A percentile compares a stretch with the other conserved stretches of the same genome.
Evolutionary conservation across 2,797 vertebrate genomes (phyloP).

Genomic region (Typhlichthys subterraneus): DNA sequence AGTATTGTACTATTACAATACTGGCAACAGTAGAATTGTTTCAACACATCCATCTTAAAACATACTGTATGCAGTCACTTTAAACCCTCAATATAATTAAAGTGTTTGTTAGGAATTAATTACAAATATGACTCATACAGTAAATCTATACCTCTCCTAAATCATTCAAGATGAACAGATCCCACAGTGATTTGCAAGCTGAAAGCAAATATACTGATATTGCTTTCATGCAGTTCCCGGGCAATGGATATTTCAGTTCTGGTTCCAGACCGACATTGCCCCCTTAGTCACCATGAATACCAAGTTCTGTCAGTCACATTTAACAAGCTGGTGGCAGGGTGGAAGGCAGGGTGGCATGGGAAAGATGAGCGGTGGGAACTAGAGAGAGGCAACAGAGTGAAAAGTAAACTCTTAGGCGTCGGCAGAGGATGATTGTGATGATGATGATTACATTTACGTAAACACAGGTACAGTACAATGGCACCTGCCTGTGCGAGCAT

Average conservation of each 20-base stretch:
- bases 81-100: too few relatives aligned
- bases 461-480: slow-evolving; percentile 10
- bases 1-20: too few relatives aligned
- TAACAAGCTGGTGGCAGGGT: slow-evolving; percentile 54
- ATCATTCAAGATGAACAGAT: slow-evolving; percentile 32
- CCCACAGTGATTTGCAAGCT: background rate
- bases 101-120: too few relatives aligned
- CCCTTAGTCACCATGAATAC: slow-evolving; percentile 51
- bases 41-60: too few relatives aligned
- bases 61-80: too few relatives aligned
- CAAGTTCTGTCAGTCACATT: slow-evolving; percentile 61
- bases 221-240: slow-evolving; percentile 29
- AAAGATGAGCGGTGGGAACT: slow-evolving; percentile 2
- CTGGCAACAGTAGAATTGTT: too few relatives aligned
- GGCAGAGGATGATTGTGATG: slow-evolving; percentile 10
- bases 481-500: too few relatives aligned
- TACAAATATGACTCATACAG: too few relatives aligned
- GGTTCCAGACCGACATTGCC: slow-evolving; percentile 36
- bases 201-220: slow-evolving; percentile 26
- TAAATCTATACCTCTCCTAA: slow-evolving; percentile 2
- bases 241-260: slow-evolving; percentile 46
- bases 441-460: slow-evolving; percentile 10
- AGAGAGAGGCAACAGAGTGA: slow-evolving; percentile 7
- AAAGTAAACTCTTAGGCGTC: slow-evolving; percentile 14
- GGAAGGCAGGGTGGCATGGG: background rate